phyloP scores from a whole-genome alignment of 1,140 invertebrate species.

The Drosophila pallidifrons region DNA sequence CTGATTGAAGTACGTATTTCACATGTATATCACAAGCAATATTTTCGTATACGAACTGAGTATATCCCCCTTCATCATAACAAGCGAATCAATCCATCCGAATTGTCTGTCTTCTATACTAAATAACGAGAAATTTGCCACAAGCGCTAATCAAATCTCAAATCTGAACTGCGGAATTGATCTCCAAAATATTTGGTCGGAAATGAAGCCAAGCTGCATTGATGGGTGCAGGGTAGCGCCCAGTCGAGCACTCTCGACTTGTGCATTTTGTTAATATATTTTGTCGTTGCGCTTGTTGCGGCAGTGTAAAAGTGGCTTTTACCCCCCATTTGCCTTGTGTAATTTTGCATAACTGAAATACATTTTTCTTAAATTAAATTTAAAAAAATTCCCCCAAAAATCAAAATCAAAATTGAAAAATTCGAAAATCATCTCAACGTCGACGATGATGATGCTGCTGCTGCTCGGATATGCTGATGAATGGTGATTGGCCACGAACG shows the following conservation, averaged over 20 bases:
- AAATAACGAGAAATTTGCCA: too few relatives aligned
- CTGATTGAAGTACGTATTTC: neutral
- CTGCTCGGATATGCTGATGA: constrained; percentile 1
- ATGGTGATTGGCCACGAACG: constrained; percentile 9
- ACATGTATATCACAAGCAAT: neutral
- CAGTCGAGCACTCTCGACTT: constrained; percentile 2
- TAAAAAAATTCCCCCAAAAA: constrained; percentile 39
- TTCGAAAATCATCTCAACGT: constrained; percentile 23
- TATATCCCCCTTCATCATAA: too few relatives aligned
- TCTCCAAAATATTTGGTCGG: too few relatives aligned
- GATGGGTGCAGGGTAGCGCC: constrained; percentile 6
- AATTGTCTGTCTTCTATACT: neutral
- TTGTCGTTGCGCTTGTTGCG: constrained; percentile 15
- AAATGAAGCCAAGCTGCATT: neutral
- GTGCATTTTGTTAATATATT: neutral
- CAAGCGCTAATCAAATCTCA: too few relatives aligned
- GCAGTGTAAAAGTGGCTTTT: constrained; percentile 20
- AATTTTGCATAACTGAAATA: constrained; percentile 69
- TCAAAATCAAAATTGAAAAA: constrained; percentile 33
- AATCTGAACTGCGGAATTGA: too few relatives aligned
- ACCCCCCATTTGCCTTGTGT: constrained; percentile 24
- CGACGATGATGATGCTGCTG: constrained; percentile 23
- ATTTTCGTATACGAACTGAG: too few relatives aligned
- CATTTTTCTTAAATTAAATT: constrained; percentile 64
- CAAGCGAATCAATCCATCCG: neutral